Percentiles rank a stretch among this genome's conserved stretches.
Evolutionary conservation across 2,888 invertebrate genomes (phyloP).

Genomic region (Torymus tubicola): DNA sequence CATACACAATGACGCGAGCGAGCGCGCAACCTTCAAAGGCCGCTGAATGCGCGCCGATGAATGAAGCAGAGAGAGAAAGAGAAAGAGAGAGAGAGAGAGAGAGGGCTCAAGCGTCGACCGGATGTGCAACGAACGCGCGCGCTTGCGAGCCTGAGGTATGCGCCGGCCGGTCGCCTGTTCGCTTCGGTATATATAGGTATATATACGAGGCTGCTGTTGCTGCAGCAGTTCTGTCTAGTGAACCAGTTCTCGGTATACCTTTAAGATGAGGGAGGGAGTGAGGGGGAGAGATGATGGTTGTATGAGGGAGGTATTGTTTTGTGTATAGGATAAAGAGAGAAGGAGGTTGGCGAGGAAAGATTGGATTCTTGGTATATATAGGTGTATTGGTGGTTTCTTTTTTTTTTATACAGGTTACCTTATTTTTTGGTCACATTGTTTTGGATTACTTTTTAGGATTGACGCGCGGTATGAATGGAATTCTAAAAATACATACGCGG

Average conservation of each 20-base stretch:
- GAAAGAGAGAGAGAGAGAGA: slow-evolving; percentile 70
- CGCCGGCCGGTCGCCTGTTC: background rate
- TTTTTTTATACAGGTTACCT: too few species aligned
- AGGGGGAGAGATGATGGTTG: background rate
- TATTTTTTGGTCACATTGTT: too few species aligned
- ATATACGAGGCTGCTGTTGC: slow-evolving; percentile 26
- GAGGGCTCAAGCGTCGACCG: slow-evolving; percentile 66
- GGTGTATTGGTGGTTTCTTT: too few species aligned
- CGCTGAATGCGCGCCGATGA: slow-evolving; percentile 74
- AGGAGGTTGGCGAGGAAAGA: slow-evolving; percentile 43
- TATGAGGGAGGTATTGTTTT: too few species aligned
- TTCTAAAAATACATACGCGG: too few species aligned
- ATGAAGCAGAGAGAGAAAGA: slow-evolving; percentile 70
- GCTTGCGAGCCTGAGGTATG: background rate
- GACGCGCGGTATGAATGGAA: too few species aligned
- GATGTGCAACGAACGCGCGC: slow-evolving; percentile 66
- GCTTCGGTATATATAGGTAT: too few species aligned
- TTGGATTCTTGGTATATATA: too few species aligned
- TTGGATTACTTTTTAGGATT: too few species aligned
- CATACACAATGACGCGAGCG: slow-evolving; percentile 28
- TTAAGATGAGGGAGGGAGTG: background rate
- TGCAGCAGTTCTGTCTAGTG: slow-evolving; percentile 17
- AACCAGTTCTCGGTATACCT: slow-evolving; percentile 36
- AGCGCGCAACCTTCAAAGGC: slow-evolving; percentile 75
- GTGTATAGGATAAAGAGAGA: slow-evolving; percentile 7